Conservation (phyloP, 2,797 vertebrate species). For the Aphelocoma californica region DNA sequence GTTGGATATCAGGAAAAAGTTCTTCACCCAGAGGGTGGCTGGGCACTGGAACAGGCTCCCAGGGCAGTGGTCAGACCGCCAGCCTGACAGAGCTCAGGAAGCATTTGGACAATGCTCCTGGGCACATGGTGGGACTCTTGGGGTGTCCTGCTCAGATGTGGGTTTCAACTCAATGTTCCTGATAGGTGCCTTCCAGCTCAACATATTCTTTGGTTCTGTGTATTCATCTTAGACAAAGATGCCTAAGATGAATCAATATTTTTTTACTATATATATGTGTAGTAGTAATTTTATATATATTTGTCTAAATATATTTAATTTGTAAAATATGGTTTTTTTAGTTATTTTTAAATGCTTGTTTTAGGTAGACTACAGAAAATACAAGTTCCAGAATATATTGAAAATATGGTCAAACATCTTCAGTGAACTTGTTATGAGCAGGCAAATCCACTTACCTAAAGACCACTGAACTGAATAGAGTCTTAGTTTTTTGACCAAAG, state of each 20-base stretch:
- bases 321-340: not conserved
- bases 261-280: not conserved
- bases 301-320: not conserved
- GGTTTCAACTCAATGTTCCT: not conserved
- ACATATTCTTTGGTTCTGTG: not conserved
- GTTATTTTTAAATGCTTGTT: not conserved
- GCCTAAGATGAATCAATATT: not conserved
- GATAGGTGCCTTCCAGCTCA: not conserved
- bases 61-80: not conserved
- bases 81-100: not conserved
- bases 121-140: not conserved
- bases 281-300: not conserved
- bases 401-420: not conserved
- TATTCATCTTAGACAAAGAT: not conserved
- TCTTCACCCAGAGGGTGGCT: rapidly evolving
- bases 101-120: not conserved
- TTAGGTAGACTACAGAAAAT: not conserved
- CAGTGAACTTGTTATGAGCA: not conserved
- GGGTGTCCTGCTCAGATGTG: not conserved
- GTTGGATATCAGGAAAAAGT: not conserved
- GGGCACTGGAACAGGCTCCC: not conserved
- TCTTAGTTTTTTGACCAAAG: not conserved
- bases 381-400: not conserved
- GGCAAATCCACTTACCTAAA: not conserved
- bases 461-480: not conserved